Conservation (phyloP, 30 jellyfish, hydroid and myxozoan genomes). For the Rhopilema esculentum region DNA sequence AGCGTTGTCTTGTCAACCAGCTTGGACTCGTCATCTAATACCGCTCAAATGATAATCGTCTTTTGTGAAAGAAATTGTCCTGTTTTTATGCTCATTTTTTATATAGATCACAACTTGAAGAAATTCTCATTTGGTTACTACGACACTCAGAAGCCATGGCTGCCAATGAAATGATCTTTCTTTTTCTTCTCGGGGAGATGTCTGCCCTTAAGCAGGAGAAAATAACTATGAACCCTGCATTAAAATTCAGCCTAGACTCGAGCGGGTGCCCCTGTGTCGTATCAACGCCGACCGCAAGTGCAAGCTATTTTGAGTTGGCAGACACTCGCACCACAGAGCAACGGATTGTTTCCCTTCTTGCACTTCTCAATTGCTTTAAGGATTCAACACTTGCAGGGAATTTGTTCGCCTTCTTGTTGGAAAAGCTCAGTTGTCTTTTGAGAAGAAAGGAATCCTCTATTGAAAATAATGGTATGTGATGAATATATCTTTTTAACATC, state of each 20-base stretch:
- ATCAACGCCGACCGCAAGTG: not conserved
- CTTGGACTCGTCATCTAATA: no score
- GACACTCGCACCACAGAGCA: not conserved
- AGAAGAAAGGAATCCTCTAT: not conserved
- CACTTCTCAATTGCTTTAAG: slow-evolving; percentile 7
- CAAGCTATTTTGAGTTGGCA: not conserved
- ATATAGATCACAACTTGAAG: slow-evolving; percentile 23
- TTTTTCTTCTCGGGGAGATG: slow-evolving; percentile 7
- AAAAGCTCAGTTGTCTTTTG: not conserved
- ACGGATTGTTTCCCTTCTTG: slow-evolving; percentile 14
- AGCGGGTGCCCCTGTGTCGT: not conserved
- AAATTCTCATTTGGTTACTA: slow-evolving; percentile 26
- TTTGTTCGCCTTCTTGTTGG: slow-evolving; percentile 39
- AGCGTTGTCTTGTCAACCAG: no score
- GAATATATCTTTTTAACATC: no score
- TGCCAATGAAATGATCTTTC: not conserved
- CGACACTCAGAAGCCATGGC: not conserved
- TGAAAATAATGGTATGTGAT: no score
- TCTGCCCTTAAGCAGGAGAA: not conserved
- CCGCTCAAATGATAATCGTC: no score
- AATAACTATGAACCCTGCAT: not conserved
- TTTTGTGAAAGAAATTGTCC: no score
- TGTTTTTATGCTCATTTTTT: not conserved
- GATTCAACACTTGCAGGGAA: slow-evolving; percentile 14
- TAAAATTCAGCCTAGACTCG: slow-evolving; percentile 2